Base-by-base conservation (phyloP, 2,888 invertebrate genomes). In the Dromius quadrimaculatus region DNA sequence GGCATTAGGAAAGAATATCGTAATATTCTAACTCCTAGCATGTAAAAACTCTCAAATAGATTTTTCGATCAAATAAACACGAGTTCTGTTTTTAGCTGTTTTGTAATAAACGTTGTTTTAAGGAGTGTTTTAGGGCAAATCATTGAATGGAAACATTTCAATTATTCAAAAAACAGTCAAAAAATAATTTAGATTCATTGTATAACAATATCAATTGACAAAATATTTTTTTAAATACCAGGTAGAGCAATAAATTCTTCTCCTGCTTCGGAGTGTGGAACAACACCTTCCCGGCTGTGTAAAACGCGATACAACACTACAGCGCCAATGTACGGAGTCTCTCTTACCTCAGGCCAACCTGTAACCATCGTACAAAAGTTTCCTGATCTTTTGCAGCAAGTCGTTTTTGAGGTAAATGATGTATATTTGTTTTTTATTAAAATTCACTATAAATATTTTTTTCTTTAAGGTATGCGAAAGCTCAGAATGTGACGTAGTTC, bases 321-420 rank as follows among this genome's bases (percentile, higher is more conserved):
- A 43, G 95, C 95, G 13, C 95, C 95, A 0, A 93, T 95, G 92
- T 95, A 94, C 80, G 95, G 95, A n/a, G 94, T 95, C 43, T 95
- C 94, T 13, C 84, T 95, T 36, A 95, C 95, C 11, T 95, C 94
- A 9, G 95, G 95, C 1, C 94, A 95, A 78, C 94, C 95, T 0
- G 95, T 95, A 75, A 95, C 95, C 63, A 95, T 95, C 77, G 95
- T 95, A 34, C 95, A 95, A 83, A 95, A 95, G 83, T 96, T 96
- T 79, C 95, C 95, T 0, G 95, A 95, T 84, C 85, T 95, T 38
- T 82, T 95, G 73, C 95, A 95, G 81, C 95, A 95, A 84, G 95
- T 95, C 71, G 94, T 95, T 64, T 95, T 94, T 79, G 95, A 95
- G 84, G 95, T 95, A 81, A 91, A 92, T 90, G 76, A 70, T 38